Base-by-base conservation (phyloP, 2,797 vertebrate genomes). In the Lepidocolaptes lacrymiger region DNA sequence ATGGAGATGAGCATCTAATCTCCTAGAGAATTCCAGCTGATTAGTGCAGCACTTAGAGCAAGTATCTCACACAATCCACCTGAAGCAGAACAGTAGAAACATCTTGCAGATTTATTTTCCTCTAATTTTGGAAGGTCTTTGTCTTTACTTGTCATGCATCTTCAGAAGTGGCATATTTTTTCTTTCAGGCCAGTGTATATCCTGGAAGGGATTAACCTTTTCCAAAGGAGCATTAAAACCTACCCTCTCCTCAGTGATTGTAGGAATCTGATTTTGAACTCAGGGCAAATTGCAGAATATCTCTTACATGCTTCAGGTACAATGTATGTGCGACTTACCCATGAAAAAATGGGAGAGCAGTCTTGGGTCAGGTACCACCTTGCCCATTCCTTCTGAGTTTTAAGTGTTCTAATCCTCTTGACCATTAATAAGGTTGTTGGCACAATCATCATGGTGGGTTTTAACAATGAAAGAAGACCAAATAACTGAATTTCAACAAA, bases 251-350 rank as follows among this genome's bases (percentile, higher is more conserved):
- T 96, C 43, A 17, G 21, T 61, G 43, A 24, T 6, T 43, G 23
- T 55, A 24, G 15, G 34, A 74, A 68, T 54, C 24, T 64, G 51
- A 73, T 77, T 86, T 87, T 87, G 55, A 89, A 75, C 4, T 59
- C 44, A 16, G 23, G 12, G 13, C 14, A 75, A 49, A 52, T 48
- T 36, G 34, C 39, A 61, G 43, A 95, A 41, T 44, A 21, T 21
- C 22, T 89, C 7, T 71, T 92, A 9, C 0, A 1, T 28, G 24
- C 27, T 75, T 87, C 9, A 64, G 44, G 43, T 72, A 24, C 41
- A 67, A 19, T 6, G 28, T 21, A 43, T 32, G 7, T 89, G 27
- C 34, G 43, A 3, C 1, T 48, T 69, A 58, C 0, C 1, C 0
- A 1, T 6, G 10, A 55, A 81, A 92, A 36, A 56, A 22, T 1